phyloP scores from a whole-genome alignment of 1,140 invertebrate genomes.

The Globodera ellingtonae region DNA sequence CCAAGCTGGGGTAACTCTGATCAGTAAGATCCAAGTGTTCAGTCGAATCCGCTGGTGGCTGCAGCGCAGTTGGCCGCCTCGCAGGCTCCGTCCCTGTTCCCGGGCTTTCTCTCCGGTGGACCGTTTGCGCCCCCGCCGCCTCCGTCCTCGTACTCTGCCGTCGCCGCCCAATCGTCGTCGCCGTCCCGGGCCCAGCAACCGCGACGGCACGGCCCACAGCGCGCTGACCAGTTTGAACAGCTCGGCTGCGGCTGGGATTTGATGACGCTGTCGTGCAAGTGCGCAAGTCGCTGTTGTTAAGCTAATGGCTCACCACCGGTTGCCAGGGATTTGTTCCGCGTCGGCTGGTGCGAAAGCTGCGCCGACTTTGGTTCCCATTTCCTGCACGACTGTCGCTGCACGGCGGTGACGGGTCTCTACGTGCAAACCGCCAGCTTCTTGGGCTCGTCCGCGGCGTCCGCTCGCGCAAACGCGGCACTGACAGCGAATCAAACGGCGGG shows the following conservation, averaged over 20 bases:
- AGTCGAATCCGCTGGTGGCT: neutral
- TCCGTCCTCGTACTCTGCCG: neutral
- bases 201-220: neutral
- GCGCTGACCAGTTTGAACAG: constrained; percentile 41
- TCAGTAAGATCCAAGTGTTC: neutral
- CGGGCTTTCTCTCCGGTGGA: constrained; percentile 6
- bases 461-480: constrained; percentile 25
- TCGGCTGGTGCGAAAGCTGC: constrained; percentile 41
- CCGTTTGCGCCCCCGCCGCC: constrained; percentile 14
- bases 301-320: neutral
- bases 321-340: constrained; percentile 30
- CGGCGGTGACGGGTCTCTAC: constrained; percentile 35
- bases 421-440: constrained; percentile 21
- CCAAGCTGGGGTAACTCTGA: too few relatives aligned
- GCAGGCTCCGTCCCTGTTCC: constrained; percentile 3
- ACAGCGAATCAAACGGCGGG: constrained; percentile 1
- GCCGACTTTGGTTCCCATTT: constrained; percentile 35
- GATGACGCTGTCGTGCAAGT: constrained; percentile 36
- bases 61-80: neutral
- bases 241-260: constrained; percentile 39
- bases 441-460: constrained; percentile 23
- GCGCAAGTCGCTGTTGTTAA: neutral
- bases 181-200: neutral
- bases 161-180: neutral
- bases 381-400: constrained; percentile 43